Evolutionary conservation across 2,113 vertebrate species (phyloP).

Genomic region (Dicerorhinus sumatrensis): DNA sequence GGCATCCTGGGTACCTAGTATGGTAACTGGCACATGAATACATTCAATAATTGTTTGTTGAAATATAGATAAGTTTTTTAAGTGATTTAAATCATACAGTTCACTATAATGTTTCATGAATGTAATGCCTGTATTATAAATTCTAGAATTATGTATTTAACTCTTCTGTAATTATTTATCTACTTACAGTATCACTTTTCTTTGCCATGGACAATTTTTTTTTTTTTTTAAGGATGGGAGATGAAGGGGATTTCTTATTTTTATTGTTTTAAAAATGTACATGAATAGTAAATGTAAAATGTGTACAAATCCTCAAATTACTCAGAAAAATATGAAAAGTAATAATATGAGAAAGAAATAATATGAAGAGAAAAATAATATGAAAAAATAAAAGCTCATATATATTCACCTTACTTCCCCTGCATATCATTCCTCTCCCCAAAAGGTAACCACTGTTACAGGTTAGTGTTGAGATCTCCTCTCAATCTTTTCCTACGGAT

Average conservation of each 20-base stretch:
- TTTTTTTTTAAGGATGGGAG: fast-evolving
- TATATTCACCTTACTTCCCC: background rate
- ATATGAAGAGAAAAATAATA: background rate
- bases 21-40: background rate
- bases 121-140: background rate
- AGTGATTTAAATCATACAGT: background rate
- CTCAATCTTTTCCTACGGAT: background rate
- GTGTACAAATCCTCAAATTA: background rate
- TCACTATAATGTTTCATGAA: background rate
- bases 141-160: background rate
- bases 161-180: background rate
- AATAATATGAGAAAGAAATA: background rate
- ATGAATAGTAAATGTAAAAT: background rate
- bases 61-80: background rate
- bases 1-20: no score
- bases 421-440: background rate
- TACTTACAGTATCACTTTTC: background rate
- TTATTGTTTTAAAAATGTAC: background rate
- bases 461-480: background rate
- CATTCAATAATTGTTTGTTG: background rate
- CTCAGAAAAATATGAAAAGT: background rate
- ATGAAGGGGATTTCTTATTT: background rate
- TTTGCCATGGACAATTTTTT: background rate
- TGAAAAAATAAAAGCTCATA: background rate
- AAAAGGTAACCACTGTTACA: background rate